Evolutionary conservation across 2,113 vertebrate species (phyloP).

Genomic region (Chloropsis hardwickii): DNA sequence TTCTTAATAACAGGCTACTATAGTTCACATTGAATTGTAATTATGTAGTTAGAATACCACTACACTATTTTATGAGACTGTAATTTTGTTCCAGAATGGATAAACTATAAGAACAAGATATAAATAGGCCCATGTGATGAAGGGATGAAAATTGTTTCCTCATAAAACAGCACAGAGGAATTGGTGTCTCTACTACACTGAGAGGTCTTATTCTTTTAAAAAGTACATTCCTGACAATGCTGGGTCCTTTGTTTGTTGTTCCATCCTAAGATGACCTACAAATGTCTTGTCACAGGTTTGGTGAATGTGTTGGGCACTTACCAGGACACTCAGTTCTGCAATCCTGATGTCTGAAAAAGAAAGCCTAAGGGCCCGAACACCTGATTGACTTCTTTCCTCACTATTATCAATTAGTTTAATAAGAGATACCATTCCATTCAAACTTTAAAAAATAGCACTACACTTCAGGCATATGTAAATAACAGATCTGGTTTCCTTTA

Average conservation of each 20-base stretch:
- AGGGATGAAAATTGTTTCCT: background rate
- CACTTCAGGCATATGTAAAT: background rate
- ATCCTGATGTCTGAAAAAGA: background rate
- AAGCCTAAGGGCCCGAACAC: background rate
- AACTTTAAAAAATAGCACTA: background rate
- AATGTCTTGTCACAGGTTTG: background rate
- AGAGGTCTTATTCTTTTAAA: background rate
- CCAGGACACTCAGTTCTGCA: background rate
- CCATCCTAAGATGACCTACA: background rate
- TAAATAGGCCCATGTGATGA: background rate
- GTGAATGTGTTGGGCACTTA: background rate
- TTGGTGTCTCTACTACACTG: background rate
- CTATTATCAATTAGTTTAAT: background rate
- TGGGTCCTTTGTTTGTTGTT: background rate
- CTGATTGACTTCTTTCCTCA: background rate
- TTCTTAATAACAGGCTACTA: background rate
- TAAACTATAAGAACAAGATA: background rate
- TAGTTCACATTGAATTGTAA: conserved; percentile 8
- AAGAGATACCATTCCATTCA: background rate
- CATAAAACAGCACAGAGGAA: background rate
- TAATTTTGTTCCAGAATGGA: background rate
- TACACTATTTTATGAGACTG: background rate
- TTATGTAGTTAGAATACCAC: background rate
- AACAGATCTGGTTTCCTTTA: background rate
- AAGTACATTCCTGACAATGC: background rate